Evolutionary conservation across 2,888 invertebrate genomes (phyloP).

Genomic region (Achlya flavicornis): DNA sequence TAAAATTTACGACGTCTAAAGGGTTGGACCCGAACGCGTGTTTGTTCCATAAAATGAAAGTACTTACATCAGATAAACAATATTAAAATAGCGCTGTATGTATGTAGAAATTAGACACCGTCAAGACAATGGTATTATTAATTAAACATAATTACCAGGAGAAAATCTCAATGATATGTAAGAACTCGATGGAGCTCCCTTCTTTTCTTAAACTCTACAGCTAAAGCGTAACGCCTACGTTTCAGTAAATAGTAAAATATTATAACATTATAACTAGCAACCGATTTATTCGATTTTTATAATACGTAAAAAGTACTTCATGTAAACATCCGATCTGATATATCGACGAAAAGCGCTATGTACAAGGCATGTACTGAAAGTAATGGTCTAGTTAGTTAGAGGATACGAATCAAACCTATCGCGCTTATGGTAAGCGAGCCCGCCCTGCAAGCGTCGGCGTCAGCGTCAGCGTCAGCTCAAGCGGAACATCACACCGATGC

Average conservation of each 20-base stretch:
- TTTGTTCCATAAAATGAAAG: slow-evolving; percentile 71
- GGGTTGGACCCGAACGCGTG: slow-evolving; percentile 83
- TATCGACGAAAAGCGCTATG: slow-evolving; percentile 38
- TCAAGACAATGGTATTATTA: slow-evolving; percentile 54
- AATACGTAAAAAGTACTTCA: slow-evolving; percentile 34
- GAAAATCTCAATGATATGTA: slow-evolving; percentile 83
- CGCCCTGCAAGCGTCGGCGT: slow-evolving; percentile 23
- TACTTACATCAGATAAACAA: slow-evolving; percentile 51
- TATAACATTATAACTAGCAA: slow-evolving; percentile 67
- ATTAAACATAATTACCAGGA: slow-evolving; percentile 74
- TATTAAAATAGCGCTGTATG: slow-evolving; percentile 61
- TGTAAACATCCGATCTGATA: slow-evolving; percentile 28
- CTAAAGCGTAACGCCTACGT: slow-evolving; percentile 78
- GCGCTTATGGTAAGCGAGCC: background rate
- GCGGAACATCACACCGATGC: slow-evolving; percentile 20
- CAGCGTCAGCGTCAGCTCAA: slow-evolving; percentile 26
- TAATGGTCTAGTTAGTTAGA: slow-evolving; percentile 5
- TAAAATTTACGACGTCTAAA: slow-evolving; percentile 78
- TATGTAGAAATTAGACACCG: slow-evolving; percentile 59
- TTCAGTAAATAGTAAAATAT: slow-evolving; percentile 71
- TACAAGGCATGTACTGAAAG: slow-evolving; percentile 37
- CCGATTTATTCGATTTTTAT: slow-evolving; percentile 50
- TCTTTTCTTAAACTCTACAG: slow-evolving; percentile 75
- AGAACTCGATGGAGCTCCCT: slow-evolving; percentile 79
- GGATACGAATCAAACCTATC: background rate